Base-by-base conservation (phyloP, 1,140 invertebrate genomes). In the Homalodisca vitripennis region DNA sequence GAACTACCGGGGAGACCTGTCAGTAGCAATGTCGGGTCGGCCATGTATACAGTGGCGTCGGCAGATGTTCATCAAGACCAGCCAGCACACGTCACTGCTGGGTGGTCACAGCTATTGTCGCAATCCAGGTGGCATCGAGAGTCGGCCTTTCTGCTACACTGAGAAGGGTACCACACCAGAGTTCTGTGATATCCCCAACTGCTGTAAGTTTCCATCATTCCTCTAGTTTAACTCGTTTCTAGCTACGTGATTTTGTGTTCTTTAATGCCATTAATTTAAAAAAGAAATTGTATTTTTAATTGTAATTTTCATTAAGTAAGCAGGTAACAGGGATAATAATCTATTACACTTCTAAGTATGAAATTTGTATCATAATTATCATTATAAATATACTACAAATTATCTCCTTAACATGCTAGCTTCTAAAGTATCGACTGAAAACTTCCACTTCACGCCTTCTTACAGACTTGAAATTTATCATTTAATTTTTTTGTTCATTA, bases 131-230 rank as follows among this genome's bases (percentile, higher is more conserved):
- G 86, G 87, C 31, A 80, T 84, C 0, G 89, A 93, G 77, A 77
- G 79, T 0, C 87, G 91, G 72, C 97, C 97, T 0, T 99, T 96
- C 93, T 99, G 97, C 81, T 94, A 91, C 73, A 86, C 91, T n/a
- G 88, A 89, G 65, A 83, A 57, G 80, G 81, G 71, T 83, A 87
- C 48, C 48, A 51, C 48, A 69, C 87, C 86, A 75, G 92, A 96
- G 78, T 76, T 87, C 57, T 98, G 95, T 81, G 85, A 91, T 76
- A 88, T 98, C 74, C 88, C 90, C 17, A 90, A 92, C 81, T 98
- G 95, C 84, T 86, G 87, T 85, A 78, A 82, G 79, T 79, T 57
- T n/a, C n/a, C n/a, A n/a, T n/a, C n/a, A n/a, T n/a, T n/a, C n/a
- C n/a, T n/a, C n/a, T n/a, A n/a, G n/a, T n/a, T n/a, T n/a, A n/a